These are phyloP conservation scores for Caretta caretta DNA, from an alignment of 2,113 vertebrate genomes.

Conservation along the genomic window DNA sequence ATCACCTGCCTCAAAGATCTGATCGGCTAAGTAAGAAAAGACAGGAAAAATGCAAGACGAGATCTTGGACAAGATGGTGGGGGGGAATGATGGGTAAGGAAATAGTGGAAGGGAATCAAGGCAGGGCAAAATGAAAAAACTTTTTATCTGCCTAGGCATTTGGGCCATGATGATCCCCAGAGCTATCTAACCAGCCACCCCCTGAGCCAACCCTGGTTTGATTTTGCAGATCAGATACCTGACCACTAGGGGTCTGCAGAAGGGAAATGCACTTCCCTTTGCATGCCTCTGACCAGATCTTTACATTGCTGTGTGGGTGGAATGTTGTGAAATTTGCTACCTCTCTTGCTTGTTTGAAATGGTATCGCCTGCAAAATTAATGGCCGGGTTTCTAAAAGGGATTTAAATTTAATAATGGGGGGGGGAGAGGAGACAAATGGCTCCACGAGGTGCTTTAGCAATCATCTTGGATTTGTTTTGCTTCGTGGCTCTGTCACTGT, in stretches of 20 bases:
- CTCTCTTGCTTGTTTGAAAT: background rate
- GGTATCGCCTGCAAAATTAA: background rate
- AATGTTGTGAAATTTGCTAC: background rate
- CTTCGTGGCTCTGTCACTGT: background rate
- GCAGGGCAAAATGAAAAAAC: background rate
- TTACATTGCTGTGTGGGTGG: background rate
- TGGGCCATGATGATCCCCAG: background rate
- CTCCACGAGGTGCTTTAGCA: background rate
- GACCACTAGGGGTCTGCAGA: background rate
- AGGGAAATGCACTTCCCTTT: background rate
- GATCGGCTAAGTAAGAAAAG: background rate
- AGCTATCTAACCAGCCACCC: background rate
- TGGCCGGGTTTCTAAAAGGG: background rate
- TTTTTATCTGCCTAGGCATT: background rate
- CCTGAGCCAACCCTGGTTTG: background rate
- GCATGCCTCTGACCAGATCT: background rate
- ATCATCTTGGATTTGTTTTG: accelerated
- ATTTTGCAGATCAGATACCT: accelerated
- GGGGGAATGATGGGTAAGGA: accelerated
- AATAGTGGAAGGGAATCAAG: background rate
- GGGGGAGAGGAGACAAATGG: background rate
- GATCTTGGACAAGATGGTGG: background rate
- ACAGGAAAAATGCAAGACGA: background rate
- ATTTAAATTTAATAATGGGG: slow-evolving; percentile 3
- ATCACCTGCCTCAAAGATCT: background rate